These are phyloP conservation scores for Campoletis sonorensis DNA, from an alignment of 1,140 invertebrate genomes.

Conservation along the genomic window DNA sequence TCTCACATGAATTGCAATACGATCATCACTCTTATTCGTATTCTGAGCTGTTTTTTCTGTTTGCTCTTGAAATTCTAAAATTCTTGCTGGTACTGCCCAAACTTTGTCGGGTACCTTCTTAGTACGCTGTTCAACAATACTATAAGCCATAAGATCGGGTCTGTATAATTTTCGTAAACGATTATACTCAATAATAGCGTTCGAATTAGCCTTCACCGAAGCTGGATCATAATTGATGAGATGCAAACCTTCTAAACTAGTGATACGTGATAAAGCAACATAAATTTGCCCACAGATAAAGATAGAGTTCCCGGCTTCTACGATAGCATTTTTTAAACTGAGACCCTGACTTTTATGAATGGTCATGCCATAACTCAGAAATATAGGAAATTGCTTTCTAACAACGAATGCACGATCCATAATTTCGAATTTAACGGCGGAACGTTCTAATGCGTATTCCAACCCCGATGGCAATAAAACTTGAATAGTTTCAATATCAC, in stretches of 20 bases:
- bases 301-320: no score
- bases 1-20: no score
- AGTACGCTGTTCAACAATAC: conserved; percentile 20
- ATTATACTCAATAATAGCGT: no score
- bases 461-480: no score
- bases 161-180: no score
- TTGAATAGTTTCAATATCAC: no score
- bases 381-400: conserved; percentile 69
- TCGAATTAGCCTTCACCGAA: no score
- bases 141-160: conserved; percentile 48
- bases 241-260: conserved; percentile 61
- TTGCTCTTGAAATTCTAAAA: background rate
- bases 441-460: conserved; percentile 55
- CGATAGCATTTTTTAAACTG: no score
- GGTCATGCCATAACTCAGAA: no score
- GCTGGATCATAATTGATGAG: conserved; percentile 68
- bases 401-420: conserved; percentile 61
- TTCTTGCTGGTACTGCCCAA: no score
- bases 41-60: background rate
- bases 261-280: conserved; percentile 66
- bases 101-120: conserved; percentile 18
- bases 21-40: conserved; percentile 42
- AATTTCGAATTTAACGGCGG: conserved; percentile 62
- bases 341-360: no score
- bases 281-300: no score